Evolutionary conservation across 1,140 invertebrate genomes (phyloP), one percentile per base, ranked within the genome.

Genomic region (Drosophila nasuta): DNA sequence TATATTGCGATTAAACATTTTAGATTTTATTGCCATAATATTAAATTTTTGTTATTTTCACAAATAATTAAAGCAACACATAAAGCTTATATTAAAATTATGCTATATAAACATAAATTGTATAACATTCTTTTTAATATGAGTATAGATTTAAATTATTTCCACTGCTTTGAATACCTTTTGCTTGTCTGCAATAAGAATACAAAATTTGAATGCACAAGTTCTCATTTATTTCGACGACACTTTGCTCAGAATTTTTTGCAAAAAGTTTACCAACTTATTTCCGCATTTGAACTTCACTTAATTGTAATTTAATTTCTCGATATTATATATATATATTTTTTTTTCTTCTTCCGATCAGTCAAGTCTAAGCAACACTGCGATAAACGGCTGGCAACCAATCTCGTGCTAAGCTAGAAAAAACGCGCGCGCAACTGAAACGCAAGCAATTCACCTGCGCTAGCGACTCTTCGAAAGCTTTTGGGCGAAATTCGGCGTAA

Each of bases 361-460:
- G 35, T 20, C 4, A 15, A 43, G n/a, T 6, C 15, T 28, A 3
- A 13, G 13, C 13, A 30, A 35, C 20, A 20, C 64, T 15, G 10
- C 49, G 59, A 4, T 15, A 54, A 60, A 64, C 64, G 15, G 35
- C 46, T 35, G 10, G 65, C 65, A 60, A 69, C 45, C 46, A 67
- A 80, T 77, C 64, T 67, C 81, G 41, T 10, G 38, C 10, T 41
- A 20, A 17, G 54, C 59, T 43, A 28, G 74, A 48, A 30, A 30
- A 77, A 67, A 60, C 73, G 81, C 81, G 81, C 81, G 81, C 81
- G 81, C 81, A 85, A 83, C 57, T 70, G 20, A 77, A 63, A 54
- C 13, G 70, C 81, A 67, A 62, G 71, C 65, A 28, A 64, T 33
- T 56, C 17, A 45, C 10, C 33, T 73, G 64, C 63, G 62, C 64